phyloP scores from a whole-genome alignment of 2,888 invertebrate genomes.

The Ceraclea dissimilis region DNA sequence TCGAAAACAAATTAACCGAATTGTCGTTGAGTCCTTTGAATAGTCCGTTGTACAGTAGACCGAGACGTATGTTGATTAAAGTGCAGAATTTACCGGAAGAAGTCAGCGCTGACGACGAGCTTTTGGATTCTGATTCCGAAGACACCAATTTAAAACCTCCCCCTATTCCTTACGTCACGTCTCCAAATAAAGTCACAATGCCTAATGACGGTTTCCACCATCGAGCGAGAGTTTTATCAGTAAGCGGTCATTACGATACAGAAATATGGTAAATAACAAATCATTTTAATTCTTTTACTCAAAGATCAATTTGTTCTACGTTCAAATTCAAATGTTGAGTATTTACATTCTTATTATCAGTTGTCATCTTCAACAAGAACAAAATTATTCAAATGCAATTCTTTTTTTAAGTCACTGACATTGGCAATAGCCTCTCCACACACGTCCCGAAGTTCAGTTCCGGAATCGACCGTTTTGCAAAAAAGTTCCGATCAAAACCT shows the following conservation, averaged over 20 bases:
- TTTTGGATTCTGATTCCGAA: conserved; percentile 45
- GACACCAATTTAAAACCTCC: conserved; percentile 41
- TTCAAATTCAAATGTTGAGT: no score
- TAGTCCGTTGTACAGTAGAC: conserved; percentile 41
- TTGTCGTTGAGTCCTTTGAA: conserved; percentile 42
- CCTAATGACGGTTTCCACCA: conserved; percentile 55
- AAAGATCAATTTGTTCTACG: neutral
- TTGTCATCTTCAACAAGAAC: no score
- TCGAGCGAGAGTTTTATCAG: conserved; percentile 57
- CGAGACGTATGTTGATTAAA: conserved; percentile 32
- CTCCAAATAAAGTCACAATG: conserved; percentile 54
- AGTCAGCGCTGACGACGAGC: conserved; percentile 40
- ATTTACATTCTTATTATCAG: no score
- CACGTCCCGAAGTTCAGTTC: no score
- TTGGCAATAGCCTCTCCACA: no score
- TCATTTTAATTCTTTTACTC: no score
- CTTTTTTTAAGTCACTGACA: no score
- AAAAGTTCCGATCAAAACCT: no score
- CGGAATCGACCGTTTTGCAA: no score
- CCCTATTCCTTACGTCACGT: conserved; percentile 35
- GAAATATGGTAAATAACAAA: conserved; percentile 67
- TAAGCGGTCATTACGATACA: conserved; percentile 56
- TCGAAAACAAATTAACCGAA: conserved; percentile 40
- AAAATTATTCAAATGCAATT: no score
- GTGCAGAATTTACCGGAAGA: conserved; percentile 16